Conservation (phyloP, 2,113 vertebrate species). For the Tupaia chinensis region DNA sequence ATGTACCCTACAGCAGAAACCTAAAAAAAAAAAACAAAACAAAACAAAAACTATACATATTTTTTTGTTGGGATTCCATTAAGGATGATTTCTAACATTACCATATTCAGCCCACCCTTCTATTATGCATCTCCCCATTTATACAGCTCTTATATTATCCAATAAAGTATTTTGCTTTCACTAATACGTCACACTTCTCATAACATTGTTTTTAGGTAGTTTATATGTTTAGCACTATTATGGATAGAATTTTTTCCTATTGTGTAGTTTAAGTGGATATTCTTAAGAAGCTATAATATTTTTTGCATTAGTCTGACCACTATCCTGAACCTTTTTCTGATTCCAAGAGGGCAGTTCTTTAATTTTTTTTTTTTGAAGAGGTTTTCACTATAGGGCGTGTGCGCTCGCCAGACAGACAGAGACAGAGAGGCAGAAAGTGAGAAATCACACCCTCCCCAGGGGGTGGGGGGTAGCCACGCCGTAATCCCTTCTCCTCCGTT, state of each 20-base stretch:
- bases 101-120: background rate
- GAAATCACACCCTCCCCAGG: too few relatives aligned
- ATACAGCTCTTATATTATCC: background rate
- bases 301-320: background rate
- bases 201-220: background rate
- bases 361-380: too few relatives aligned
- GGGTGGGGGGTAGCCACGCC: too few relatives aligned
- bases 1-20: too few relatives aligned
- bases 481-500: too few relatives aligned
- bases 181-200: background rate
- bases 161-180: background rate
- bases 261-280: background rate
- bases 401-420: too few relatives aligned
- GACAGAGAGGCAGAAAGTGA: too few relatives aligned
- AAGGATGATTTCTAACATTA: background rate
- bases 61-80: conserved; percentile 34
- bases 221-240: background rate
- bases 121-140: background rate
- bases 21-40: too few relatives aligned
- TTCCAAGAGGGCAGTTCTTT: background rate
- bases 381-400: too few relatives aligned
- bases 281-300: background rate
- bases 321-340: background rate
- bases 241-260: background rate
- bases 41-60: too few relatives aligned